These are phyloP conservation scores for Harpegnathos saltator DNA, from an alignment of 1,140 invertebrate genomes.

Conservation along the genomic window DNA sequence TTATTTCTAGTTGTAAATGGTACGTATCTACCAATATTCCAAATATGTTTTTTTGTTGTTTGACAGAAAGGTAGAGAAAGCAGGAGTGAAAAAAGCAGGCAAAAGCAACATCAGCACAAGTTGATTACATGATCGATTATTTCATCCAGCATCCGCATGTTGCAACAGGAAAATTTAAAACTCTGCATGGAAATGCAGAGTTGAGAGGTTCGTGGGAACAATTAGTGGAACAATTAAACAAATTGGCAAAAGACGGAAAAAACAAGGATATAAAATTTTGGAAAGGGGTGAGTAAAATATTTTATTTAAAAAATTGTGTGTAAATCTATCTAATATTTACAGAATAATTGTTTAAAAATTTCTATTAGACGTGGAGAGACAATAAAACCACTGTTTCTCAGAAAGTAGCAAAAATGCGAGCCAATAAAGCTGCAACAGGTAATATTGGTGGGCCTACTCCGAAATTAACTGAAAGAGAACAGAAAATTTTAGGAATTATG, in stretches of 20 bases:
- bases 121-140: slow-evolving; percentile 11
- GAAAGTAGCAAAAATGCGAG: slow-evolving; percentile 5
- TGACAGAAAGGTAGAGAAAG: too few species aligned
- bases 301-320: background rate
- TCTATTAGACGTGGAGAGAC: slow-evolving; percentile 7
- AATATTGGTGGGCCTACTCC: background rate
- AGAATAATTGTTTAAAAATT: background rate
- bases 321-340: background rate
- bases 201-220: slow-evolving; percentile 12
- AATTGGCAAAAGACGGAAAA: background rate
- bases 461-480: slow-evolving; percentile 1
- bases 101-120: background rate
- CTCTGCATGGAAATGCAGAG: background rate
- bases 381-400: slow-evolving; percentile 8
- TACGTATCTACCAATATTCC: too few species aligned
- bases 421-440: background rate
- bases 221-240: background rate
- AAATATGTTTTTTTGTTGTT: too few species aligned
- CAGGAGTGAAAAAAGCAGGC: background rate
- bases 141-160: background rate
- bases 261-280: slow-evolving; percentile 2
- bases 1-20: too few species aligned
- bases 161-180: slow-evolving; percentile 1
- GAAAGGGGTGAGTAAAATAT: background rate
- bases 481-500: slow-evolving; percentile 7